Percentiles rank a stretch among this genome's conserved stretches.
Evolutionary conservation across 2,888 invertebrate species (phyloP).

Genomic region (Chrysodeixis includens): DNA sequence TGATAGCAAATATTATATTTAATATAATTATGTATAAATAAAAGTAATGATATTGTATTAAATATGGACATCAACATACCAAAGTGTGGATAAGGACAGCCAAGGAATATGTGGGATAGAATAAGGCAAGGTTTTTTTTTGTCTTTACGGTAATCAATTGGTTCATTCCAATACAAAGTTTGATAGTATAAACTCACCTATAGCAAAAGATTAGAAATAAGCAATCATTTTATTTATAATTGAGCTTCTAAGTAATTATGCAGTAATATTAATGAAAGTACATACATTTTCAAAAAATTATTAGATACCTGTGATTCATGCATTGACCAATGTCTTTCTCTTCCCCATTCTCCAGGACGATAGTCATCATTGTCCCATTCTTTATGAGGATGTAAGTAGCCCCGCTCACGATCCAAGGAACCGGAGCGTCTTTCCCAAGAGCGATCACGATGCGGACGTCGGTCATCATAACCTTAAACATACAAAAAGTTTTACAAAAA

Average conservation of each 20-base stretch:
- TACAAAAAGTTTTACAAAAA: constrained; percentile 40
- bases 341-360: constrained; percentile 86
- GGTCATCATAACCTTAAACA: constrained; percentile 83
- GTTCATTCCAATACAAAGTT: constrained; percentile 80
- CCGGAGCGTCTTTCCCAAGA: constrained; percentile 89
- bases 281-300: not conserved
- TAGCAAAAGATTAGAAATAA: constrained; percentile 62
- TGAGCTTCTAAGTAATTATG: not conserved
- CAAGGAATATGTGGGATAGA: constrained; percentile 87
- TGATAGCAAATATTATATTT: constrained; percentile 53
- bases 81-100: constrained; percentile 85
- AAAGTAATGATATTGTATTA: constrained; percentile 21
- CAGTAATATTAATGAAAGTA: not conserved
- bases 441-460: constrained; percentile 85
- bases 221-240: constrained; percentile 9
- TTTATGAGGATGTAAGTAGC: constrained; percentile 85
- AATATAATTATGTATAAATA: constrained; percentile 25
- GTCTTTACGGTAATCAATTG: constrained; percentile 81
- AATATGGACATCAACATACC: constrained; percentile 75
- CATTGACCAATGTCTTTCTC: constrained; percentile 86
- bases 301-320: constrained; percentile 84
- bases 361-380: constrained; percentile 89
- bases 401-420: constrained; percentile 84
- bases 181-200: constrained; percentile 81
- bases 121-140: constrained; percentile 79